Evolutionary conservation across 2,797 vertebrate species (phyloP).

Genomic region (Chloroceryle inda): DNA sequence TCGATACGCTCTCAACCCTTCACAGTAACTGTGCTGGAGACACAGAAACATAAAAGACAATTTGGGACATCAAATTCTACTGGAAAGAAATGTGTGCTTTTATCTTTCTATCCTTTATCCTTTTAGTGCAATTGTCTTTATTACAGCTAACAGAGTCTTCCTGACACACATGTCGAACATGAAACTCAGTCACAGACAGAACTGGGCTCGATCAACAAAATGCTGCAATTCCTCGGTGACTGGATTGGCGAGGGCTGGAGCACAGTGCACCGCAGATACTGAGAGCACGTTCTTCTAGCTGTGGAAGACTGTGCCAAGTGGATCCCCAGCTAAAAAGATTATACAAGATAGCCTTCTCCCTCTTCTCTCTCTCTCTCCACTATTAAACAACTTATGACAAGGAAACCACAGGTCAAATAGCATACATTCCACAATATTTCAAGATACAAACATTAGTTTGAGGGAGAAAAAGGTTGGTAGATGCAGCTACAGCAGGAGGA

Average conservation of each 20-base stretch:
- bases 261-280: fast-evolving
- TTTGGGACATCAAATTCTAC: background rate
- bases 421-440: background rate
- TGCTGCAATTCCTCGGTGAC: background rate
- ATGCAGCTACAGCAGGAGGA: background rate
- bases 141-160: background rate
- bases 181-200: background rate
- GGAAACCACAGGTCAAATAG: slow-evolving; percentile 8
- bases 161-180: background rate
- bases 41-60: background rate
- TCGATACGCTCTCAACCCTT: background rate
- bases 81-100: background rate
- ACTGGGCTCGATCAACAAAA: background rate
- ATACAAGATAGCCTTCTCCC: background rate
- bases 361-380: background rate
- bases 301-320: background rate
- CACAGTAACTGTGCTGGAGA: background rate
- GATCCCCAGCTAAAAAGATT: background rate
- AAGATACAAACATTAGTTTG: background rate
- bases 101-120: background rate
- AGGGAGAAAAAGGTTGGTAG: background rate
- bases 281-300: background rate
- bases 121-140: background rate
- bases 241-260: background rate
- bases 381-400: background rate